Base-by-base conservation (phyloP, 2,888 invertebrate genomes). In the Psococerastis gibbosa region DNA sequence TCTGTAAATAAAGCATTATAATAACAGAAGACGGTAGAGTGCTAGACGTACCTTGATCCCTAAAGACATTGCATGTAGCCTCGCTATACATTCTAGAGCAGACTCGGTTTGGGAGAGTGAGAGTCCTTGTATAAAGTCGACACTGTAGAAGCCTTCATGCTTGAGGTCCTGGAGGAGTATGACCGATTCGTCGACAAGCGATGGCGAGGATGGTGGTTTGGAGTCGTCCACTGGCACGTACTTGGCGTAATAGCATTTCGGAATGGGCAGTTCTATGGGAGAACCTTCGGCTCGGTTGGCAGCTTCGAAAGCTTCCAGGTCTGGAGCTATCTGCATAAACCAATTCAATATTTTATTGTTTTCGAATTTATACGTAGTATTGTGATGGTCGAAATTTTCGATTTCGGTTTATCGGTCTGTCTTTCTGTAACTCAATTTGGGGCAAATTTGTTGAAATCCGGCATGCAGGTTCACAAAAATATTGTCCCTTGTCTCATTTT, bases 161-260 rank as follows among this genome's bases (percentile, higher is more conserved):
- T 55, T 55, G 45, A 81, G 71, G 57, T 84, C 80, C 60, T 80
- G 78, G 50, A 84, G 60, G 11, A 83, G 81, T 22, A 83, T 67
- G 54, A 73, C 72, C 52, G 70, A 81, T 67, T 75, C 73, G 8
- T 27, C 27, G 27, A 27, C 8, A 27, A 11, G 8, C 11, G 27
- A 9, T 6, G 27, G 27, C 27, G 27, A 27, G 11, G 27, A 27
- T 6, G 71, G 67, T 3, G 68, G 69, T 42, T 61, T 55, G 1
- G 61, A 58, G 6, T 60, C 60, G 2, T 58, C 57, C 9, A 65
- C 69, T 3, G 68, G 63, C 42, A 67, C 67, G 56, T 75, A 74
- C 52, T 71, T 69, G 22, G 73, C 73, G 57, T 74, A 75, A 57
- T 76, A 71, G 57, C 77, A 77, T 41, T 72, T 71, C 33, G 80